phyloP scores from a whole-genome alignment of 1,140 invertebrate species.

The Leptinotarsa undecemlineata region DNA sequence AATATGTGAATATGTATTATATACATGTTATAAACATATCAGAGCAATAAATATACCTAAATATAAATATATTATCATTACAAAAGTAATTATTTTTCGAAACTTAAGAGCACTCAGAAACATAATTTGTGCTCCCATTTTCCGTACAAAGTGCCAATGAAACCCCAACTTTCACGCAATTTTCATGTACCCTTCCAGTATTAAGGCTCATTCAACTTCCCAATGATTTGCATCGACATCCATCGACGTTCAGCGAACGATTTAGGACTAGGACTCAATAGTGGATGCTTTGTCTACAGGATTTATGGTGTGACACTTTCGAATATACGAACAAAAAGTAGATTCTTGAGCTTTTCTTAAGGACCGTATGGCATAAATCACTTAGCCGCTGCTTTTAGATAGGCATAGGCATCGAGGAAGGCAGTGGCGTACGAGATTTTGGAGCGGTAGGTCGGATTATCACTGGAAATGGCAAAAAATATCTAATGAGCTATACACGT shows the following conservation, averaged over 20 bases:
- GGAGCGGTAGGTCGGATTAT: no score
- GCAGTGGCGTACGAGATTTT: background rate
- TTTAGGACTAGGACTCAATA: slow-evolving; percentile 42
- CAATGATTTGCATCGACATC: slow-evolving; percentile 28
- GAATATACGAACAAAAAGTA: slow-evolving; percentile 53
- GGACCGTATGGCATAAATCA: slow-evolving; percentile 53
- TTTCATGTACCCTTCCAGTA: background rate
- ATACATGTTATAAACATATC: no score
- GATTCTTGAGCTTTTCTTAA: slow-evolving; percentile 53
- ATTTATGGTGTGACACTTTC: slow-evolving; percentile 54
- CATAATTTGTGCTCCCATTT: no score
- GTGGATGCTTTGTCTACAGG: slow-evolving; percentile 45
- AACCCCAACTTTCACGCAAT: background rate
- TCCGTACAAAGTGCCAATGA: no score
- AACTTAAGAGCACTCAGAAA: no score
- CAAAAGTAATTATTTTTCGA: no score
- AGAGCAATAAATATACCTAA: no score
- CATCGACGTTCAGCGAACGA: slow-evolving; percentile 17
- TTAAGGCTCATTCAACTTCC: slow-evolving; percentile 4
- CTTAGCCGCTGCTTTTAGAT: slow-evolving; percentile 36
- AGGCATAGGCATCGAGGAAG: slow-evolving; percentile 19
- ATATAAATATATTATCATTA: no score
- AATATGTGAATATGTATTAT: no score
- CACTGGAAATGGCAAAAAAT: no score
- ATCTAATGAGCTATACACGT: no score